These are phyloP conservation scores for Trididemnum nubilum DNA, from an alignment of 23 tunicate genomes.

Conservation along the genomic window DNA sequence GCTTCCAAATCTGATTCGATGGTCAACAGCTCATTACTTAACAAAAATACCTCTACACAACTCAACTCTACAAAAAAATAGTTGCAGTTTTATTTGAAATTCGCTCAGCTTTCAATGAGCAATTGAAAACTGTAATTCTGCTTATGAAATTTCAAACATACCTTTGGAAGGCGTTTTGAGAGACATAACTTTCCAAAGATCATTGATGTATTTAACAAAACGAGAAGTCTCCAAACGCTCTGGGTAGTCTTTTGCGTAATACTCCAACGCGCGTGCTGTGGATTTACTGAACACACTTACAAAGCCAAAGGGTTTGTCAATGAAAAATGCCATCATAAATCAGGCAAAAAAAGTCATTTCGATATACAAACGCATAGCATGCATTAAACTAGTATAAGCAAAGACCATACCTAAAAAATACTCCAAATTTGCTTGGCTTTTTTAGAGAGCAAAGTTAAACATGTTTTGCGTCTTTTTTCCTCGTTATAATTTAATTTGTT, in stretches of 20 bases:
- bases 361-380: neutral
- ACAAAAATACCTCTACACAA: too few species aligned
- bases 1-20: neutral
- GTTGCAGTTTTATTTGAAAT: neutral
- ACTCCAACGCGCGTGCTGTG: constrained; percentile 4
- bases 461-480: too few species aligned
- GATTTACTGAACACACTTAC: constrained; percentile 15
- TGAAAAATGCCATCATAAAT: neutral
- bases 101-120: neutral
- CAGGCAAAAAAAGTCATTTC: neutral
- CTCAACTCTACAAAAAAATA: neutral
- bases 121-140: neutral
- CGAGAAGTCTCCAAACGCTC: neutral
- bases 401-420: neutral
- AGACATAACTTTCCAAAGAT: constrained; percentile 13
- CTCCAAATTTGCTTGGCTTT: too few species aligned
- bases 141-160: neutral
- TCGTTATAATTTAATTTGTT: too few species aligned
- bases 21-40: neutral
- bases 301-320: neutral
- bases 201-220: neutral
- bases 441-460: too few species aligned
- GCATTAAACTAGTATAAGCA: neutral
- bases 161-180: constrained; percentile 7
- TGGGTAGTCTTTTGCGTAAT: neutral